Percentiles rank a stretch among this genome's conserved stretches.
Conservation (phyloP, 1,140 invertebrate genomes). For the Oryzaephilus surinamensis region DNA sequence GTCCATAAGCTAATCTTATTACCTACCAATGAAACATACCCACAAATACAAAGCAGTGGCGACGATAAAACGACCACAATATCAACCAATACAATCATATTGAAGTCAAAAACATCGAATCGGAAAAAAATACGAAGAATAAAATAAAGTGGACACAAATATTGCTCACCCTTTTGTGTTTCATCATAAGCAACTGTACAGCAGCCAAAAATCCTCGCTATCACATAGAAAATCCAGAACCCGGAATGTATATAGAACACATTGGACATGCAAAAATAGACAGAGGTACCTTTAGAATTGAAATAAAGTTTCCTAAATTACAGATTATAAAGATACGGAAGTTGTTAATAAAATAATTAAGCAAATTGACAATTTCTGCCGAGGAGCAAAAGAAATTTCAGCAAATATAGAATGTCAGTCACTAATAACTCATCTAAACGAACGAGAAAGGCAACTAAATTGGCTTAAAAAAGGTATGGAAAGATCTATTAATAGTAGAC, state of each 20-base stretch:
- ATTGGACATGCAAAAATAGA: constrained; percentile 5
- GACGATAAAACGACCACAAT: no score
- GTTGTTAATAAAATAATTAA: neutral
- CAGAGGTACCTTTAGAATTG: constrained; percentile 8
- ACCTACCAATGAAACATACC: neutral
- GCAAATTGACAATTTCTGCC: neutral
- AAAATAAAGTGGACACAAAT: no score
- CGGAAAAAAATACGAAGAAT: no score
- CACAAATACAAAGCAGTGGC: neutral
- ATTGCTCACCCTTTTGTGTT: no score
- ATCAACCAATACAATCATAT: no score
- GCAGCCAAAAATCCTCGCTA: no score
- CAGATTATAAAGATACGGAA: constrained; percentile 1
- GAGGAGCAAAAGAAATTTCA: neutral
- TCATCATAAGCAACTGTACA: no score
- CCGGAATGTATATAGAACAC: no score
- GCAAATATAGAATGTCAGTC: neutral
- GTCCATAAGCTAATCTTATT: neutral
- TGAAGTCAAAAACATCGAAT: no score
- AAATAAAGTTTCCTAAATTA: constrained; percentile 6
- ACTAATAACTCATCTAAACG: constrained; percentile 5
- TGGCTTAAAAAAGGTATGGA: constrained; percentile 1
- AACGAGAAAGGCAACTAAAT: constrained; percentile 1
- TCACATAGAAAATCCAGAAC: no score
- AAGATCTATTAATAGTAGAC: neutral